Base-by-base conservation (phyloP, 2,888 invertebrate genomes). In the Carterocephalus palaemon region DNA sequence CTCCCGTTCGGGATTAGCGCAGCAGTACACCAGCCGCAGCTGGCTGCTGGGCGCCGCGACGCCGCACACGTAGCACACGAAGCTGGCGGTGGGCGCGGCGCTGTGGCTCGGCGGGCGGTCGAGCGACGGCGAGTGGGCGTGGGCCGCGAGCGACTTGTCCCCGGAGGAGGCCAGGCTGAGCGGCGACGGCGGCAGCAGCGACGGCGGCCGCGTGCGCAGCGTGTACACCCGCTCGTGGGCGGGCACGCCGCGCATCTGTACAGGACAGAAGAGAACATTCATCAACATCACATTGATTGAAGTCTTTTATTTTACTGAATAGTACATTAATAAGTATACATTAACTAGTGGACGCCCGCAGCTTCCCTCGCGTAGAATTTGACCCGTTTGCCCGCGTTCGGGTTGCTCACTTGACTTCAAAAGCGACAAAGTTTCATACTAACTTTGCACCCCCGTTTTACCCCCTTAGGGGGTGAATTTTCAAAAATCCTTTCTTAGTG, bases 41-140 rank as follows among this genome's bases (percentile, higher is more conserved):
- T 93, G 92, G 56, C 93, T 92, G 48, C 93, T 92, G 47, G 93
- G 92, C 67, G 93, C 93, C 68, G 93, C 91, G 58, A 92, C 89
- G 28, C 95, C 94, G 80, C 97, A 97, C 45, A 95, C 95, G 81
- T 95, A 97, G 83, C 97, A 97, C 32, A 96, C 92, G 78, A 96
- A 95, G 38, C 92, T 74, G 26, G 82, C 82, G 2, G 83, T 78
- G 50, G 65, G 54, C 34, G 61, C 53, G 8, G 12, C 8, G 41
- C 26, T 62, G 55, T 7, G 79, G 64, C 52, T 69, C 66, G 60
- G 69, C 57, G 48, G 75, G 54, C 39, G 78, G 66, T 49, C 75
- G 62, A 57, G 76, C 67, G 47, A 76, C 55, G 34, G 82, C 67
- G 43, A 80, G 75, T 75, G 83, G 16, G 82, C 69, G 59, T 73